Base-by-base conservation (phyloP, 64 coral and sea anemone genomes). In the Stichodactyla mertensii region DNA sequence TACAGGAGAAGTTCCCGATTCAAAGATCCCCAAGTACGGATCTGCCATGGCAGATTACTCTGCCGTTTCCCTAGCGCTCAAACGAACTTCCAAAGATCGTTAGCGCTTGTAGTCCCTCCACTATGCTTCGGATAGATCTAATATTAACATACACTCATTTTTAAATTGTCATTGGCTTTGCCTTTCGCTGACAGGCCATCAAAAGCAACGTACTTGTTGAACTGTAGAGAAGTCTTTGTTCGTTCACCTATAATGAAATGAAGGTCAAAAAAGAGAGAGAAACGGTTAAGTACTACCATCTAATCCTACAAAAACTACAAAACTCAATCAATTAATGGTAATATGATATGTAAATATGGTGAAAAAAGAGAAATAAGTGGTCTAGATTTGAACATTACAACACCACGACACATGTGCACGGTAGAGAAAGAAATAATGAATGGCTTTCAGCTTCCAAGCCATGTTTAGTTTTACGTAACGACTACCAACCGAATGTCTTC, bases 271-370 rank as follows among this genome's bases (percentile, higher is more conserved):
- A 85, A 85, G 10, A 85, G 56, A 61, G 69, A 74, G 69, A 74
- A 74, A 74, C 24, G 69, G 69, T 74, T 81, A 81, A 95, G 93
- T 82, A 85, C 77, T 89, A 91, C 88, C 56, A 64, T 77, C 66
- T 97, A 97, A 97, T 97, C 94, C 94, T 88, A 90, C 82, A 69
- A 97, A 93, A 83, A 88, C 85, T 87, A 89, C 82, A 87, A 80
- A 93, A 97, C 89, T 92, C 85, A 93, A 87, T 97, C 91, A 97
- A 97, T 97, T 97, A 97, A 89, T 86, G 91, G 94, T 97, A 97
- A 97, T 97, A 93, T 93, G 94, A 97, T 97, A 97, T 93, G 94
- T 97, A 97, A 97, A 97, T 90, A 97, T 79, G 91, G 66, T 61
- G 56, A 92, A 84, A 90, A 87, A 84, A 93, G 89, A 92, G 88